A percentile compares a stretch with the other conserved stretches of the same genome.
These are phyloP conservation scores for Onchidella celtica DNA, from an alignment of 2,888 invertebrate genomes.

Conservation along the genomic window DNA sequence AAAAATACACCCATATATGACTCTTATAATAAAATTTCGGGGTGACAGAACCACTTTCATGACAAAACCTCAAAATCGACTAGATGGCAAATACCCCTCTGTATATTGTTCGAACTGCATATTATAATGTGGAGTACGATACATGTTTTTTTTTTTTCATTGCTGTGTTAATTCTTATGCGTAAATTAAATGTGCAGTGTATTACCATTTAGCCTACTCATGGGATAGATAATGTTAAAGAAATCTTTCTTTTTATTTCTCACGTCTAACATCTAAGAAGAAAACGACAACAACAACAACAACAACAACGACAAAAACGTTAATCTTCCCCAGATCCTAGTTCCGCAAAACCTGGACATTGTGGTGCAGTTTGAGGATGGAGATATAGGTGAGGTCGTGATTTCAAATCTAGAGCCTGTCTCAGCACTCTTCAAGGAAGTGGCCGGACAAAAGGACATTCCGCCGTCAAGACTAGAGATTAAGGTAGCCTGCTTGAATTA, in stretches of 20 bases:
- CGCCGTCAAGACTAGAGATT: neutral
- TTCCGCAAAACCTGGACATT: neutral
- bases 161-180: too few relatives aligned
- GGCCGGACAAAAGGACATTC: neutral
- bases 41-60: too few relatives aligned
- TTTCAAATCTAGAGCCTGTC: conserved; percentile 20
- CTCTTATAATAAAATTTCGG: too few relatives aligned
- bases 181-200: too few relatives aligned
- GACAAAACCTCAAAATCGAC: too few relatives aligned
- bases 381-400: neutral
- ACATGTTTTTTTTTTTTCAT: too few relatives aligned
- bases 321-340: neutral
- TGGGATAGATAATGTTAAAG: neutral
- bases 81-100: too few relatives aligned
- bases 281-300: neutral
- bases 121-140: too few relatives aligned
- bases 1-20: too few relatives aligned
- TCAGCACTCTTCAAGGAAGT: conserved; percentile 7
- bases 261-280: neutral
- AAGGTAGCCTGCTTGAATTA: conserved; percentile 2
- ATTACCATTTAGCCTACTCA: too few relatives aligned
- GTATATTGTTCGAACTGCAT: too few relatives aligned
- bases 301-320: neutral
- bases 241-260: neutral
- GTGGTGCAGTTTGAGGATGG: neutral